Conservation (phyloP, 53 echinoderm and acorn worm species). For the Echinarachnius parma region DNA sequence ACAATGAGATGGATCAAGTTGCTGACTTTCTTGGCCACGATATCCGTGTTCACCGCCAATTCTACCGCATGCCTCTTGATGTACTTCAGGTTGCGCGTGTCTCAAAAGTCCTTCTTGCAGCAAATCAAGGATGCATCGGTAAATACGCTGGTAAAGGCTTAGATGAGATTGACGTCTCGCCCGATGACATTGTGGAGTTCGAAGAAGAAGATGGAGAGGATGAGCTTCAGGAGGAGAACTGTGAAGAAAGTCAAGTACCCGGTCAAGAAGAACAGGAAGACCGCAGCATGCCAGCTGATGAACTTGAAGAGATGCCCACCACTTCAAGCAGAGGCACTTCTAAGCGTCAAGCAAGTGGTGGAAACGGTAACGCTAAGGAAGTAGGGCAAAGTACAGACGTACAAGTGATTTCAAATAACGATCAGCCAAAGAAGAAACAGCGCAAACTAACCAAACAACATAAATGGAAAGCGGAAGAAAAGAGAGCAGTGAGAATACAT, state of each 20-base stretch:
- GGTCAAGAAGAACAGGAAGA: slow-evolving; percentile 6
- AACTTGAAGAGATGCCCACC: not conserved
- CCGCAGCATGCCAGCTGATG: slow-evolving; percentile 4
- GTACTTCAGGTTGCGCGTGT: slow-evolving; percentile 56
- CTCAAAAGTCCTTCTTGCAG: slow-evolving; percentile 51
- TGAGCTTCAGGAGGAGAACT: not conserved
- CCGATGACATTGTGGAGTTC: slow-evolving; percentile 9
- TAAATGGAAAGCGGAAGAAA: slow-evolving; percentile 11
- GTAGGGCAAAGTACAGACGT: slow-evolving; percentile 6
- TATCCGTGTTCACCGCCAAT: slow-evolving; percentile 52
- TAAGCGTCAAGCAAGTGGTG: not conserved
- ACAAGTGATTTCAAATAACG: slow-evolving; percentile 1
- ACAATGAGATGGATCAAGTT: slow-evolving; percentile 52
- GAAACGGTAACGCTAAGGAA: slow-evolving; percentile 2
- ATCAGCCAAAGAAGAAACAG: slow-evolving; percentile 9
- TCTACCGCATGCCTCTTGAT: slow-evolving; percentile 54
- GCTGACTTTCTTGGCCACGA: slow-evolving; percentile 59
- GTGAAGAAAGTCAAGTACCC: slow-evolving; percentile 1
- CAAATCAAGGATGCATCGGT: slow-evolving; percentile 39
- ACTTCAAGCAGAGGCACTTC: not conserved
- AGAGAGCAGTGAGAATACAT: slow-evolving; percentile 9
- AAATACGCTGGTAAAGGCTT: slow-evolving; percentile 49
- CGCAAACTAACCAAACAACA: not conserved
- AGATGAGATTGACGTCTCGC: slow-evolving; percentile 42
- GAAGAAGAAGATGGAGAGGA: slow-evolving; percentile 7